These are phyloP conservation scores for Eunapius fragilis DNA, from an alignment of 37 sponge, comb jelly and placozoan genomes.

Conservation along the genomic window DNA sequence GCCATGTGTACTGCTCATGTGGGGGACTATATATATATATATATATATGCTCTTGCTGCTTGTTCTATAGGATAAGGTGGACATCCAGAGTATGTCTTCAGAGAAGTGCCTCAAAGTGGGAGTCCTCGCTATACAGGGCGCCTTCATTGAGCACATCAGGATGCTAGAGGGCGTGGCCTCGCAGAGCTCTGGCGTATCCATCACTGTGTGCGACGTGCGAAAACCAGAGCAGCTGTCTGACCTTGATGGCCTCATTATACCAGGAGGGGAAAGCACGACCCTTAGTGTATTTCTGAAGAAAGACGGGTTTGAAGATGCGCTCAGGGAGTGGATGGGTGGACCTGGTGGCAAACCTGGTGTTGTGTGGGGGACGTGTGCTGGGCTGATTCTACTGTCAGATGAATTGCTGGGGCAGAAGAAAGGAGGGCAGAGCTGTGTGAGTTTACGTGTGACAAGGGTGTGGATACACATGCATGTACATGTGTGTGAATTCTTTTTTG, in stretches of 20 bases:
- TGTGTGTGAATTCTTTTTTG: not conserved
- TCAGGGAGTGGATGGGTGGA: slow-evolving; percentile 34
- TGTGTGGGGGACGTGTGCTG: slow-evolving; percentile 86
- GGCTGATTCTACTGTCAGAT: slow-evolving; percentile 67
- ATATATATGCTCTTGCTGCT: too few relatives aligned
- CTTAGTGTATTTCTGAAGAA: slow-evolving; percentile 70
- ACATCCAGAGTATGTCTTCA: not conserved
- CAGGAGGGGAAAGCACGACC: slow-evolving; percentile 87
- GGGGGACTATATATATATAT: too few relatives aligned
- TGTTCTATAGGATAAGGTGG: too few relatives aligned
- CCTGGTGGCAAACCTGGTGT: slow-evolving; percentile 27
- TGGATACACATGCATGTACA: too few relatives aligned
- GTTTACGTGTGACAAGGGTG: slow-evolving; percentile 13
- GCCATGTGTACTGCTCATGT: too few relatives aligned
- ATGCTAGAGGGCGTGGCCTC: slow-evolving; percentile 39
- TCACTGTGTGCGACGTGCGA: slow-evolving; percentile 31
- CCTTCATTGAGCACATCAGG: slow-evolving; percentile 66
- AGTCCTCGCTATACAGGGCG: slow-evolving; percentile 75
- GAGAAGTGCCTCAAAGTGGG: slow-evolving; percentile 7
- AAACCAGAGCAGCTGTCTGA: slow-evolving; percentile 31
- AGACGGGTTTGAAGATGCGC: slow-evolving; percentile 47
- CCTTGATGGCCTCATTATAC: slow-evolving; percentile 72
- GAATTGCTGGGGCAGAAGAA: slow-evolving; percentile 61
- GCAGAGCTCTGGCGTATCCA: not conserved
- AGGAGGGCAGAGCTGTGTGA: slow-evolving; percentile 73